These are phyloP conservation scores for Willisornis vidua DNA, from an alignment of 2,113 vertebrate species.

Conservation along the genomic window DNA sequence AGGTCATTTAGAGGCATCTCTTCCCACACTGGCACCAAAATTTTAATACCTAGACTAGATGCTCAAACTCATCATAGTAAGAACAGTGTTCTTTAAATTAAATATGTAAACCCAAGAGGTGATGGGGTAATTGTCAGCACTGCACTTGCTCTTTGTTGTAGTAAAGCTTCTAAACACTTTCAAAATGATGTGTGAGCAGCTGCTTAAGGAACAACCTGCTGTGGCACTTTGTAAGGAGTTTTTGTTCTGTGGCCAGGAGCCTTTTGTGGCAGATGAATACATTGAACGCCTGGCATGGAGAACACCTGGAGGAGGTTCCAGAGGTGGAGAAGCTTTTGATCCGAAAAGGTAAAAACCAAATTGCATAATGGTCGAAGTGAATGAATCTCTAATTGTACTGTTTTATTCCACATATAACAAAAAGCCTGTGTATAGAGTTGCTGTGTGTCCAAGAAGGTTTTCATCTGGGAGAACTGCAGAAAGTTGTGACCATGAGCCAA, in stretches of 20 bases:
- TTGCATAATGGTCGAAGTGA: neutral
- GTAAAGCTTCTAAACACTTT: neutral
- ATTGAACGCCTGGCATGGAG: conserved; percentile 98
- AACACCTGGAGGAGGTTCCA: conserved; percentile 96
- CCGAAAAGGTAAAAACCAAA: conserved; percentile 90
- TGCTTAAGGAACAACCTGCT: neutral
- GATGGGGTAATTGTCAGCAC: neutral
- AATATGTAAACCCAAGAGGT: neutral
- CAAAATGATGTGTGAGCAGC: neutral
- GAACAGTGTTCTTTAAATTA: neutral
- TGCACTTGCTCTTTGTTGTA: neutral
- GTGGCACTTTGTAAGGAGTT: conserved; percentile 27
- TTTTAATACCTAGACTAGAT: neutral
- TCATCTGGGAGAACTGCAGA: neutral
- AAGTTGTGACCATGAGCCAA: neutral
- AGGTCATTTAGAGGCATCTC: neutral
- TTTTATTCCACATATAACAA: neutral
- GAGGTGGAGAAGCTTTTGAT: conserved; percentile 97
- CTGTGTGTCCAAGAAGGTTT: neutral
- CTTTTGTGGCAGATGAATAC: conserved; percentile 99
- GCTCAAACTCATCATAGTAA: neutral
- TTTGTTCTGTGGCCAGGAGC: conserved; percentile 84
- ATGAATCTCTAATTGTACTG: neutral
- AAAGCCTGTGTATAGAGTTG: neutral
- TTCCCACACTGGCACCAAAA: neutral